A percentile compares a stretch with the other conserved stretches of the same genome.
Conservation (phyloP, 2,888 invertebrate genomes). For the Zaprionus bogoriensis region DNA sequence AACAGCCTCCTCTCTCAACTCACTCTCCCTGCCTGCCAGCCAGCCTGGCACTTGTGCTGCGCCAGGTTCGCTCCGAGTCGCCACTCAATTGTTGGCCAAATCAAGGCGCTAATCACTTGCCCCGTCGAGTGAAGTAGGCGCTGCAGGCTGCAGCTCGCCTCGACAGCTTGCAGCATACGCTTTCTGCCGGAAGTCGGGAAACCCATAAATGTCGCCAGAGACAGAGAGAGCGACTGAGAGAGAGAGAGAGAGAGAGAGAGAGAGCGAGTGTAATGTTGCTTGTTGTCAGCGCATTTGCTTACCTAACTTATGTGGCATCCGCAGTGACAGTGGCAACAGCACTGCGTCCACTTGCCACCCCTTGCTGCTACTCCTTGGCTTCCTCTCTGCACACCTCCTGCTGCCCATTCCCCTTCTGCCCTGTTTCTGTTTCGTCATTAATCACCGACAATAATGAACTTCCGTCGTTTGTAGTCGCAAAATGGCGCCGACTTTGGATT, state of each 20-base stretch:
- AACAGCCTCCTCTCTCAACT: background rate
- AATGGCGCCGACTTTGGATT: constrained; percentile 55
- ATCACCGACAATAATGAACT: constrained; percentile 82
- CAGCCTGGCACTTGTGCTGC: background rate
- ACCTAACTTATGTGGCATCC: constrained; percentile 67
- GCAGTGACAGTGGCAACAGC: constrained; percentile 17
- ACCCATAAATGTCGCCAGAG: background rate
- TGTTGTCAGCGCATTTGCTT: constrained; percentile 47
- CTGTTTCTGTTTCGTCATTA: constrained; percentile 71
- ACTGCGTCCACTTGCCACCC: background rate
- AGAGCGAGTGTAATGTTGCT: constrained; percentile 21
- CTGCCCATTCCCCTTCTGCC: constrained; percentile 1
- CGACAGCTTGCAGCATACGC: background rate
- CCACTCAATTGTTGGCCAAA: constrained; percentile 66
- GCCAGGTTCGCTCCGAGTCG: constrained; percentile 13
- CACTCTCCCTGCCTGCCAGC: background rate
- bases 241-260: background rate
- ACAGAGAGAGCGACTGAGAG: too few relatives aligned
- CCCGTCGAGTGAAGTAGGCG: constrained; percentile 27
- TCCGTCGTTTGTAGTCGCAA: constrained; percentile 74
- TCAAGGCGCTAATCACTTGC: constrained; percentile 72
- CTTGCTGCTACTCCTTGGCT: background rate
- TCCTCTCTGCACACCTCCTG: background rate
- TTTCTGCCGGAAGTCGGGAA: background rate
- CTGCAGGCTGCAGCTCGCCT: constrained; percentile 40